phyloP scores from a whole-genome alignment of 2,797 vertebrate species.

The Echiichthys vipera region DNA sequence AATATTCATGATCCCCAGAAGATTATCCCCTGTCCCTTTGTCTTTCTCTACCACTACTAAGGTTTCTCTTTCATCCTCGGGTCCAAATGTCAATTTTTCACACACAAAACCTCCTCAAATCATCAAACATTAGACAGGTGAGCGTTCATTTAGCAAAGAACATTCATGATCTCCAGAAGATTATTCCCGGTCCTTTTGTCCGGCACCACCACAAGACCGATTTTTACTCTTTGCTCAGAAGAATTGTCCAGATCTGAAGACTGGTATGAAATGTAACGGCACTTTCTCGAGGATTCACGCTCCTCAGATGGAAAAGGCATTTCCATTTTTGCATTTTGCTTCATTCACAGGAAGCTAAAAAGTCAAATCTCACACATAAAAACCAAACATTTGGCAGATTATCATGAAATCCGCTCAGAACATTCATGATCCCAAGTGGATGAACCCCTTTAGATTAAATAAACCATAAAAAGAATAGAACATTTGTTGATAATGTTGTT shows the following conservation, averaged over 20 bases:
- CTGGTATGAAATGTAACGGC: background rate
- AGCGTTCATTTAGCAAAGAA: too few relatives aligned
- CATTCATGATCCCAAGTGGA: background rate
- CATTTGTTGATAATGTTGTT: background rate
- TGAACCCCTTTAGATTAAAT: background rate
- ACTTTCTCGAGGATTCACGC: background rate
- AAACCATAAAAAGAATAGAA: background rate
- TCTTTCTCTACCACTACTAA: background rate
- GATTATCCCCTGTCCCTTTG: background rate
- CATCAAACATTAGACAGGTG: too few relatives aligned
- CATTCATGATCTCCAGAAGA: too few relatives aligned
- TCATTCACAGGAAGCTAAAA: background rate
- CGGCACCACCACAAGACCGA: background rate
- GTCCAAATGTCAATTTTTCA: too few relatives aligned
- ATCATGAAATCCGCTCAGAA: background rate
- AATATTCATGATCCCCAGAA: background rate
- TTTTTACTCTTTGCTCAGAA: too few relatives aligned
- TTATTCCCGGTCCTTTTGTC: background rate
- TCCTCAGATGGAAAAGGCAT: background rate
- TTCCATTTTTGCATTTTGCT: background rate
- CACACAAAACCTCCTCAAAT: too few relatives aligned
- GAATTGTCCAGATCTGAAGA: background rate
- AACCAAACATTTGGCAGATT: background rate
- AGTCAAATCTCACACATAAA: background rate
- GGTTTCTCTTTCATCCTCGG: too few relatives aligned